Base-by-base conservation (phyloP, 1,140 invertebrate species). In the Lepidurus apus region DNA sequence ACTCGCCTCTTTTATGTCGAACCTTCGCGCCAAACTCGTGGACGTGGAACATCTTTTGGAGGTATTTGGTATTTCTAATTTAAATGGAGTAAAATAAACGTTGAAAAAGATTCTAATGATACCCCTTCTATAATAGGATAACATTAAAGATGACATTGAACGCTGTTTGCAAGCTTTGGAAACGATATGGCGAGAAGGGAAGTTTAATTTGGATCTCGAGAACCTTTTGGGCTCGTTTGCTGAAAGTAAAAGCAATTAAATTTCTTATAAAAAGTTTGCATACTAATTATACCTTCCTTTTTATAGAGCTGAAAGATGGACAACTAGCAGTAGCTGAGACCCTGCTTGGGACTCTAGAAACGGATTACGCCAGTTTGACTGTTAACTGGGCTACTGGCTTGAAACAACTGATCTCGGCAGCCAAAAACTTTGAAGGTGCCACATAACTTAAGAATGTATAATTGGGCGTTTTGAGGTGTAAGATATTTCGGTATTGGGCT, bases 41-140 rank as follows among this genome's bases (percentile, higher is more conserved):
- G 78, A 79, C 17, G 42, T 24, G n/a, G 44, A 74, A 11, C 74
- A 79, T 26, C 7, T 45, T n/a, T 21, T 79, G n/a, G 65, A 79
- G 24, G 11, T 42, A 42, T 26, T 78, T 34, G 34, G 34, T 34
- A 34, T 34, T 34, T 3, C 34, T 34, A 3, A 4, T 3, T 34
- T 34, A 65, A 47, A 65, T 65, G 3, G 17, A 65, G 53, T 0
- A 65, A 65, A 65, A n/a, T 8, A 21, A n/a, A 65, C 53, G 34
- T 65, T 65, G 21, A 21, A 65, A 65, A 65, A 11, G 6, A n/a
- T 9, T n/a, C 53, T 13, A 13, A 65, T n/a, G 17, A n/a, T 65
- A 7, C 8, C 13, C 21, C 53, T 65, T n/a, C n/a, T 13, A 9
- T 5, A 7, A 7, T n/a, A 65, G 53, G 21, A 13, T 21, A 21